These are phyloP conservation scores for Agonopterix alstromeriana DNA, from an alignment of 2,888 invertebrate species.

Conservation along the genomic window DNA sequence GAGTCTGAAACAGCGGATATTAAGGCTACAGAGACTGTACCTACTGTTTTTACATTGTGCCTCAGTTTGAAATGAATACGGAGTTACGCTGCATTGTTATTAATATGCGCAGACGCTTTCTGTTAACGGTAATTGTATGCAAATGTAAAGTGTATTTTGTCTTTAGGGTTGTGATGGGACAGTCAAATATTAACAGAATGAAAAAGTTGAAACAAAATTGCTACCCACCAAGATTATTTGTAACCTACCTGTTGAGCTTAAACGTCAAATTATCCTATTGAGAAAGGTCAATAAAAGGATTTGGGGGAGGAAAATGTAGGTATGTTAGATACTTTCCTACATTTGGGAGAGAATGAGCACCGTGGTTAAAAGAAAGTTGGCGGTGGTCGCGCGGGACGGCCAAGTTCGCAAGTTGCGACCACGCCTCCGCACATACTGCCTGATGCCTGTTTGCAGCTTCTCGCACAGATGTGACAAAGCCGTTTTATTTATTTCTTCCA, in stretches of 20 bases:
- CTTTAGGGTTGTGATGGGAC: neutral
- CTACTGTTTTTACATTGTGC: conserved; percentile 64
- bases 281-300: no score
- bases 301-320: no score
- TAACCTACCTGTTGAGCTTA: no score
- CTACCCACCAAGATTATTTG: no score
- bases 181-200: no score
- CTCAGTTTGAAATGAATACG: conserved; percentile 57
- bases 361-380: conserved; percentile 31
- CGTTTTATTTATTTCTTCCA: conserved; percentile 14
- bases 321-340: no score
- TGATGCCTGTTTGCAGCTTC: conserved; percentile 23
- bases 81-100: conserved; percentile 56
- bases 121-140: conserved; percentile 12
- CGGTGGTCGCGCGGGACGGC: conserved; percentile 29
- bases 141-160: conserved; percentile 1
- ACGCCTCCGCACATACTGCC: conserved; percentile 36
- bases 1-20: conserved; percentile 73
- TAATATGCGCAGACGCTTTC: conserved; percentile 29
- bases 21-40: conserved; percentile 62
- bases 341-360: neutral
- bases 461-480: conserved; percentile 30
- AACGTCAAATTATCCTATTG: no score
- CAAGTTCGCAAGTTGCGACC: conserved; percentile 46
- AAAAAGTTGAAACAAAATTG: no score